A percentile compares a stretch with the other conserved stretches of the same genome.
phyloP scores from a whole-genome alignment of 2,888 invertebrate species.

The Carcina quercana region DNA sequence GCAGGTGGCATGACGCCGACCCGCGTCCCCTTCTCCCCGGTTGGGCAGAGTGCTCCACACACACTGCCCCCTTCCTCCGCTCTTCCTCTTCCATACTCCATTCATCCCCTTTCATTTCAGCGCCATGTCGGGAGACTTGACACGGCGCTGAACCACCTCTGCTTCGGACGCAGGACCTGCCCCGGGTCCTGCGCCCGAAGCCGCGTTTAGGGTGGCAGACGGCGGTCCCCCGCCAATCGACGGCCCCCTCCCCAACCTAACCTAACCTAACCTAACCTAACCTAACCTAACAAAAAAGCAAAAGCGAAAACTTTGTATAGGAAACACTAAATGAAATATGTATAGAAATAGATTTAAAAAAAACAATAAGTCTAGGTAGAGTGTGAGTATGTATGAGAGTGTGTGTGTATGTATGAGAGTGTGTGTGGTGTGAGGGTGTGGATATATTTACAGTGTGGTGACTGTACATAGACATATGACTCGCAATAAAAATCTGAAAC shows the following conservation, averaged over 20 bases:
- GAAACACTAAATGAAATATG: background rate
- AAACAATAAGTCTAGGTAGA: no score
- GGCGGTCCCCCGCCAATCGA: background rate
- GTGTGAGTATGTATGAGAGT: background rate
- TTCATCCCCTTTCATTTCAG: slow-evolving; percentile 10
- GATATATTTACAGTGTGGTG: no score
- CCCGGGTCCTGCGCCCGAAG: background rate
- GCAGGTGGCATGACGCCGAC: no score
- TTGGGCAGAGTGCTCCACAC: no score
- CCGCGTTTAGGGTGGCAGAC: background rate
- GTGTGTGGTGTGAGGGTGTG: background rate
- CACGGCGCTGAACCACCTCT: background rate
- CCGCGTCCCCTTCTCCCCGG: no score
- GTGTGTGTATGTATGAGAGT: background rate
- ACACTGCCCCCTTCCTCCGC: no score
- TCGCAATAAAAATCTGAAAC: no score
- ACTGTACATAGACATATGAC: no score
- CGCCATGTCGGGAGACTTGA: slow-evolving; percentile 5
- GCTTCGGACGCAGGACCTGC: background rate
- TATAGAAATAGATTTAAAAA: background rate
- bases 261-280: slow-evolving; percentile 18
- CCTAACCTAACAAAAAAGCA: slow-evolving; percentile 13
- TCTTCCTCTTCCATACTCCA: background rate
- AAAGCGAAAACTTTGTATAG: slow-evolving; percentile 9
- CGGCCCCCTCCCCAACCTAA: background rate